A percentile compares a stretch with the other conserved stretches of the same genome.
Evolutionary conservation across 2,797 vertebrate genomes (phyloP).

Genomic region (Silurus lanzhouensis): DNA sequence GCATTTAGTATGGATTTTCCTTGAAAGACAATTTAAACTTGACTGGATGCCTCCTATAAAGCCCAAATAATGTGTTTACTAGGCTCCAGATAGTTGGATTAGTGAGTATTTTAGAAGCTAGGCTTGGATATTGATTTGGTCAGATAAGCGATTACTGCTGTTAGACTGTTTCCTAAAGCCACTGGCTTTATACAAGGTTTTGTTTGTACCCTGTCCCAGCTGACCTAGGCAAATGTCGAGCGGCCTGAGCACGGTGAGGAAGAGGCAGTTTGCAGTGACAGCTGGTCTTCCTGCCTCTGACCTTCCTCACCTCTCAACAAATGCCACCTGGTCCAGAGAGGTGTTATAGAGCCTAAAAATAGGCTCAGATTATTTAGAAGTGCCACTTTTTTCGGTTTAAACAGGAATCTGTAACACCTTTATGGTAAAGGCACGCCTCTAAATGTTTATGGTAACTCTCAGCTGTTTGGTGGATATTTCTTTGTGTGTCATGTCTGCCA

Average conservation of each 20-base stretch:
- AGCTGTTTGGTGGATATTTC: slow-evolving; percentile 14
- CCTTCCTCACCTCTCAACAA: slow-evolving; percentile 42
- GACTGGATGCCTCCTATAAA: neutral
- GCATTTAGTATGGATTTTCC: slow-evolving; percentile 1
- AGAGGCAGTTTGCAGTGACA: slow-evolving; percentile 37
- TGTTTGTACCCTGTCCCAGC: slow-evolving; percentile 15
- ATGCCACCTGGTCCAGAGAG: slow-evolving; percentile 42
- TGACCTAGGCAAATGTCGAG: slow-evolving; percentile 34
- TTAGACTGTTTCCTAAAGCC: neutral
- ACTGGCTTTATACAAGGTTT: neutral
- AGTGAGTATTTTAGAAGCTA: neutral
- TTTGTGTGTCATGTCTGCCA: neutral
- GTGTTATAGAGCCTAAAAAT: slow-evolving; percentile 43
- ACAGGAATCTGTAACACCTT: neutral
- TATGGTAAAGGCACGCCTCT: neutral
- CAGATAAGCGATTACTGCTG: neutral
- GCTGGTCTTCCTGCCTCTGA: slow-evolving; percentile 39
- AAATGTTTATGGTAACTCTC: slow-evolving; percentile 23
- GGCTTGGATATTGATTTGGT: neutral
- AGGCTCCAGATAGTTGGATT: neutral
- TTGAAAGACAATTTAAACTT: slow-evolving; percentile 24
- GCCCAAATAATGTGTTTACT: neutral
- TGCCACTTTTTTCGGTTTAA: slow-evolving; percentile 9
- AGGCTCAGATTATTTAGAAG: slow-evolving; percentile 24
- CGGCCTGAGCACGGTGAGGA: slow-evolving; percentile 19